phyloP scores from a whole-genome alignment of 2,797 vertebrate genomes.

The Benthosema pterotum region DNA sequence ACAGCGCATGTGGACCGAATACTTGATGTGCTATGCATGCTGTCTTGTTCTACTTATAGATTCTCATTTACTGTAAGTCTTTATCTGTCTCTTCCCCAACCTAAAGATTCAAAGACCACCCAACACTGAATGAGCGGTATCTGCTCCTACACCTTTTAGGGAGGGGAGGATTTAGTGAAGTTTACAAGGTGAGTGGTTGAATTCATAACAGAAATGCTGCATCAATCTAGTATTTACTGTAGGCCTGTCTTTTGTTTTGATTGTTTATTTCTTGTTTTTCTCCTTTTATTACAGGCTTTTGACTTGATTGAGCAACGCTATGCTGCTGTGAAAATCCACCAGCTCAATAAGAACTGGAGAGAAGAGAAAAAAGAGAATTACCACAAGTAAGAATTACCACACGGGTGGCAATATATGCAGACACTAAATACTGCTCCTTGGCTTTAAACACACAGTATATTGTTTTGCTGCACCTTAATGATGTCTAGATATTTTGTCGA shows the following conservation, averaged over 20 bases:
- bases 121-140: constrained; percentile 96
- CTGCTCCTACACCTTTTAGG: constrained; percentile 96
- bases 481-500: constrained; percentile 34
- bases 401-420: constrained; percentile 6
- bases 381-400: constrained; percentile 89
- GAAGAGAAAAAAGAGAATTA: constrained; percentile 99
- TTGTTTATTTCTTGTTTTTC: not conserved
- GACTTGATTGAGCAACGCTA: constrained; percentile 98
- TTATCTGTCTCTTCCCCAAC: constrained; percentile 9
- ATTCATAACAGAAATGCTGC: not conserved
- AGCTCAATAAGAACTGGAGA: constrained; percentile 99
- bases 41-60: not conserved
- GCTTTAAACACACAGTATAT: constrained; percentile 14
- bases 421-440: not conserved
- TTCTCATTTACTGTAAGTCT: constrained; percentile 16
- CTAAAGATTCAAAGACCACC: constrained; percentile 96
- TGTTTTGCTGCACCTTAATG: constrained; percentile 48
- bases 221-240: too few relatives aligned
- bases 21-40: not conserved
- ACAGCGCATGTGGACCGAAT: too few relatives aligned
- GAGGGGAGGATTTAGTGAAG: constrained; percentile 98
- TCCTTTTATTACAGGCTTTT: constrained; percentile 87
- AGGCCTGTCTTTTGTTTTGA: too few relatives aligned
- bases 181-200: constrained; percentile 87
- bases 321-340: constrained; percentile 98